Conservation (phyloP, 2,888 invertebrate genomes). For the Lasioglossum villosulum region DNA sequence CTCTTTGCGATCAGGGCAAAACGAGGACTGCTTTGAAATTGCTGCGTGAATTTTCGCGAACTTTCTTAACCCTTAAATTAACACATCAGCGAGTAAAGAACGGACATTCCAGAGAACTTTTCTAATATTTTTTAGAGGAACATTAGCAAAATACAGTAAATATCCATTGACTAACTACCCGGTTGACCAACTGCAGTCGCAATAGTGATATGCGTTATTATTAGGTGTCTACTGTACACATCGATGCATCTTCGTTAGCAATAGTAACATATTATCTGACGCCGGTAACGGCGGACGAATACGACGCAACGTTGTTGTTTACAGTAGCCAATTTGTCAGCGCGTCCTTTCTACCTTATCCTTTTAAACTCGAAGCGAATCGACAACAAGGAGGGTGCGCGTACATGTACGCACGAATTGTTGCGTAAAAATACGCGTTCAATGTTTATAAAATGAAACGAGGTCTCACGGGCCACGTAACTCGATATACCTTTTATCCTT, state of each 20-base stretch:
- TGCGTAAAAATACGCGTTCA: constrained; percentile 47
- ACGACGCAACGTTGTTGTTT: neutral
- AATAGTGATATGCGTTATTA: neutral
- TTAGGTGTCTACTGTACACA: neutral
- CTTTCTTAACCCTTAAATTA: neutral
- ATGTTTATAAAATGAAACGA: constrained; percentile 38
- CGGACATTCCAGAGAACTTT: too few relatives aligned
- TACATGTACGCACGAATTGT: constrained; percentile 44
- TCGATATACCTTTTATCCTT: constrained; percentile 38
- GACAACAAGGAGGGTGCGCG: neutral
- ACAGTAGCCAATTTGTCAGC: neutral
- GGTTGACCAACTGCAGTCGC: neutral
- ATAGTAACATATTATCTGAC: neutral
- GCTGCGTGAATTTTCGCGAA: neutral
- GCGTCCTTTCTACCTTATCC: neutral
- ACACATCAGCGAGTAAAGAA: too few relatives aligned
- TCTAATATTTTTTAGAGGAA: too few relatives aligned
- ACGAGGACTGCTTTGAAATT: too few relatives aligned
- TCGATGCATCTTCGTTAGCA: neutral
- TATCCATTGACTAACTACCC: too few relatives aligned
- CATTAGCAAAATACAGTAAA: too few relatives aligned
- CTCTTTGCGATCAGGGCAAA: too few relatives aligned
- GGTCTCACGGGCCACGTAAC: constrained; percentile 49
- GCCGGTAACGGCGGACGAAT: neutral
- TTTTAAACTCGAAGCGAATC: constrained; percentile 35